Percentiles rank a stretch among this genome's conserved stretches.
These are phyloP conservation scores for Coleophora deauratella DNA, from an alignment of 2,888 invertebrate genomes.

Conservation along the genomic window DNA sequence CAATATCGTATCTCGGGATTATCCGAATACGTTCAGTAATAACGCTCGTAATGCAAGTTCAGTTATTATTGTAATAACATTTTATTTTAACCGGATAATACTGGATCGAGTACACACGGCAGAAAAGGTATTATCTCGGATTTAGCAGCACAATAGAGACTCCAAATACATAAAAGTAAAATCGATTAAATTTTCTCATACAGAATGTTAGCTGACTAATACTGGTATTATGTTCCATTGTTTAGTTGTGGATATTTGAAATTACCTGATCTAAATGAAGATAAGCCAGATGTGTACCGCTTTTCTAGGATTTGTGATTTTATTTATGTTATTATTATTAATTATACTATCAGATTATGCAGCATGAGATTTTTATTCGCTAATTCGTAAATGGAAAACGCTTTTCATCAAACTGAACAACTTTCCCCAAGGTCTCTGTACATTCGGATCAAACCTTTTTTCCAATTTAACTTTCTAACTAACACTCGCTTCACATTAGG, in stretches of 20 bases:
- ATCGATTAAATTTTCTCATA: conserved; percentile 40
- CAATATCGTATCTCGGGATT: conserved; percentile 15
- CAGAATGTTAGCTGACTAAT: conserved; percentile 18
- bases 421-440: too few species aligned
- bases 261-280: conserved; percentile 13
- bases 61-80: conserved; percentile 54
- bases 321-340: too few species aligned
- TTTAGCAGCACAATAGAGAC: conserved; percentile 47
- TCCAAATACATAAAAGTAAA: conserved; percentile 46
- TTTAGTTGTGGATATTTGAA: conserved; percentile 8
- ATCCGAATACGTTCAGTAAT: conserved; percentile 24
- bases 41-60: conserved; percentile 35
- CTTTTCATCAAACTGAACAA: too few species aligned
- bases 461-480: too few species aligned
- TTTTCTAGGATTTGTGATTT: too few species aligned
- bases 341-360: too few species aligned
- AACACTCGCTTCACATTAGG: too few species aligned
- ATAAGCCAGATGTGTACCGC: too few species aligned
- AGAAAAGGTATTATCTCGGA: conserved; percentile 53
- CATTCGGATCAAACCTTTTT: too few species aligned
- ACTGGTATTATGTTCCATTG: conserved; percentile 7
- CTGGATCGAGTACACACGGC: conserved; percentile 37
- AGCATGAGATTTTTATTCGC: too few species aligned
- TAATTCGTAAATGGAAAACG: too few species aligned
- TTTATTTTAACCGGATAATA: conserved; percentile 59